Percentiles rank a stretch among this genome's conserved stretches.
These are phyloP conservation scores for Botia almorhae DNA, from an alignment of 2,797 vertebrate genomes.

Conservation along the genomic window DNA sequence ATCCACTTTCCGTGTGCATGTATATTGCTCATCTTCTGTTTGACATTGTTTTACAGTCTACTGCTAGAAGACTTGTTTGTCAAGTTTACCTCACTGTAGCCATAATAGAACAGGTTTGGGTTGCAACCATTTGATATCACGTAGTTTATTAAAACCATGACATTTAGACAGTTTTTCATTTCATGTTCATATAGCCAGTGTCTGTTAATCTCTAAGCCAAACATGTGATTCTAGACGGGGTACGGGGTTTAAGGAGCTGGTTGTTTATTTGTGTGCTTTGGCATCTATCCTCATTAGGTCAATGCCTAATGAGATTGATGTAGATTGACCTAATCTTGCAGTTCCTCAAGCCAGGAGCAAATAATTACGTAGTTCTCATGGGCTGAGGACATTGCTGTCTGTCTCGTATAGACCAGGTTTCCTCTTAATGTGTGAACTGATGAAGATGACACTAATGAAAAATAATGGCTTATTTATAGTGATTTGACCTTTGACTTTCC, in stretches of 20 bases:
- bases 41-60: too few relatives aligned
- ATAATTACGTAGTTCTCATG: slow-evolving; percentile 7
- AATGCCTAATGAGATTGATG: slow-evolving; percentile 11
- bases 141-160: too few relatives aligned
- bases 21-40: too few relatives aligned
- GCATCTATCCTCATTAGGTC: slow-evolving; percentile 21
- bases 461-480: slow-evolving; percentile 41
- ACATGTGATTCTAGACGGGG: too few relatives aligned
- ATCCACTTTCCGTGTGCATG: too few relatives aligned
- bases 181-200: too few relatives aligned
- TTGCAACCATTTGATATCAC: too few relatives aligned
- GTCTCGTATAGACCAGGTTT: background rate
- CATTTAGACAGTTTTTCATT: too few relatives aligned
- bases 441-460: slow-evolving; percentile 24
- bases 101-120: too few relatives aligned
- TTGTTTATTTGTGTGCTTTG: background rate
- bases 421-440: background rate
- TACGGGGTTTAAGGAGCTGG: slow-evolving; percentile 9
- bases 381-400: background rate
- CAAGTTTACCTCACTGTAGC: too few relatives aligned
- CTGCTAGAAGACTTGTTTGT: too few relatives aligned
- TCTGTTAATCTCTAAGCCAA: too few relatives aligned
- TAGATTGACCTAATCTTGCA: slow-evolving; percentile 13
- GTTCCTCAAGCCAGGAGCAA: background rate
- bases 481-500: slow-evolving; percentile 22